Conservation (phyloP, 64 coral and sea anemone species). For the Pachyseris speciosa region DNA sequence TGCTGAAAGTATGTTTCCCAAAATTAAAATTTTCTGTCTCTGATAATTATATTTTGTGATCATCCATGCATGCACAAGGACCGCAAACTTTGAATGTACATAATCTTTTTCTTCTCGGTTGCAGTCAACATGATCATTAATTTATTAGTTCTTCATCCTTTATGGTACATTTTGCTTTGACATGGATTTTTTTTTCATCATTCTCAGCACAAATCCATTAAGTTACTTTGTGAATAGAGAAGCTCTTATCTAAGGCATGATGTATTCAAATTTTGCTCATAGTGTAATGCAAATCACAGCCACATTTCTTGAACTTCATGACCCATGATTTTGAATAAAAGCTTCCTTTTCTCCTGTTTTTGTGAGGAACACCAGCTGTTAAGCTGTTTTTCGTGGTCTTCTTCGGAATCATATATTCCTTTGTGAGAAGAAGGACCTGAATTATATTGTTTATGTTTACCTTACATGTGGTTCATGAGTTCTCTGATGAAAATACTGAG, state of each 20-base stretch:
- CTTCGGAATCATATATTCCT: neutral
- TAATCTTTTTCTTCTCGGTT: neutral
- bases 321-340: neutral
- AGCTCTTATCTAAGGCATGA: neutral
- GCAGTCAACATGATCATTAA: neutral
- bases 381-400: neutral
- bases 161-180: neutral
- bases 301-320: neutral
- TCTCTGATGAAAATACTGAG: neutral
- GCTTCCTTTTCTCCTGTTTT: neutral
- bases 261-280: neutral
- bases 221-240: neutral
- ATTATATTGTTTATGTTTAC: neutral
- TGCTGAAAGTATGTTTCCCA: neutral
- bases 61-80: neutral
- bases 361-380: neutral
- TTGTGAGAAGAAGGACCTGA: neutral
- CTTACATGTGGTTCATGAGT: neutral
- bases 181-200: neutral
- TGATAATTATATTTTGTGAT: neutral
- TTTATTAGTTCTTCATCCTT: neutral
- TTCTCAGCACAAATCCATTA: no score
- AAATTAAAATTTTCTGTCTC: neutral
- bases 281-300: neutral
- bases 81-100: neutral